Evolutionary conservation across 2,113 vertebrate genomes (phyloP).

Genomic region (Phasianus colchicus): DNA sequence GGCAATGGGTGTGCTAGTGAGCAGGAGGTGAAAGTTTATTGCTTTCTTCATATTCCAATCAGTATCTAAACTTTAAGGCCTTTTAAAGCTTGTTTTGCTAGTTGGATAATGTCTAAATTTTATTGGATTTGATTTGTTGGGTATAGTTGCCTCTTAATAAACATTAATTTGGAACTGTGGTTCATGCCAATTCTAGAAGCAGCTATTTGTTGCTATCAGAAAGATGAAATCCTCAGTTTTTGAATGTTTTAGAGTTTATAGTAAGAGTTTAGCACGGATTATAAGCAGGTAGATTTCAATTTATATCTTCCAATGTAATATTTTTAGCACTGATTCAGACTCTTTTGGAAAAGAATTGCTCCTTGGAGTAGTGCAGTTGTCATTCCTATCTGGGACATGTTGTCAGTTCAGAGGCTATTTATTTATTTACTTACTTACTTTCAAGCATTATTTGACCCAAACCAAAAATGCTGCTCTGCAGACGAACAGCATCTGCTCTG

Average conservation of each 20-base stretch:
- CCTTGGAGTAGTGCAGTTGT: neutral
- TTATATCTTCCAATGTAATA: neutral
- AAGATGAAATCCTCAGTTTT: neutral
- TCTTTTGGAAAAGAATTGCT: neutral
- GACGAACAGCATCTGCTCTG: neutral
- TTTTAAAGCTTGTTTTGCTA: neutral
- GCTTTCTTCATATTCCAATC: neutral
- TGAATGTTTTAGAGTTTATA: neutral
- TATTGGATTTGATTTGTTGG: rapidly evolving
- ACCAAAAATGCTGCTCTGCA: neutral
- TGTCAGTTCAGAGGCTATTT: neutral
- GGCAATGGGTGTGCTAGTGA: neutral
- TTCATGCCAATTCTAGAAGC: neutral
- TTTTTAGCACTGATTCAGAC: neutral
- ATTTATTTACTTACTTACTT: too few species aligned
- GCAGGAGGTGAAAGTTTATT: neutral
- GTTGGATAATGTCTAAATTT: neutral
- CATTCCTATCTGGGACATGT: neutral
- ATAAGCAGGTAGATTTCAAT: neutral
- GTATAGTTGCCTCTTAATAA: neutral
- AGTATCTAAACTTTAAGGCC: neutral
- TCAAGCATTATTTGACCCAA: neutral
- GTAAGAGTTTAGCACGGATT: neutral
- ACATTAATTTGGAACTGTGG: neutral
- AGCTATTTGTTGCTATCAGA: neutral